Evolutionary conservation across 2,113 vertebrate genomes (phyloP), one percentile per base, ranked within the genome.

Genomic region (Apodemus sylvaticus): DNA sequence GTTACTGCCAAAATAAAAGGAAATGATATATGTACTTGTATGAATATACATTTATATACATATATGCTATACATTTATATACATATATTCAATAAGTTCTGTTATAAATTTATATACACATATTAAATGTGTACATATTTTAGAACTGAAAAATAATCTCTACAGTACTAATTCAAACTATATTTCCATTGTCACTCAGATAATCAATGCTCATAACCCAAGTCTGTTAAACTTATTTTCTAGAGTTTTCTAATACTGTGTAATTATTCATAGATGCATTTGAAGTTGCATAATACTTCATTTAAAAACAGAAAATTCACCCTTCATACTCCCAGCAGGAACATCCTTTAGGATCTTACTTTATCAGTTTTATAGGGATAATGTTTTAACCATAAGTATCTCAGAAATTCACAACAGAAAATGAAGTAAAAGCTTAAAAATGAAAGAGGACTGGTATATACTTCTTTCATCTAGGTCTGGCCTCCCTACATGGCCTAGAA

Each of bases 1-100:
- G 34, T 14, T 96, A 16, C 60, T 93, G 87, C 78, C 83, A 97
- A 94, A 92, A 78, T 93, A 64, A 85, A 78, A 68, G 34, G 11
- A 60, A 85, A 31, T 64, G n/a, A 81, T 10, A 34, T 9, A 29
- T 17, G 36, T 62, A 83, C 3, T 6, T 24, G 11, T n/a, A 6
- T 62, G 55, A 60, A 60, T 83, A 83, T 42, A 42, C n/a, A 82
- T 60, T 39, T 36, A 58, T n/a, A 42, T 7, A 7, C 22, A 45
- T 45, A 45, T 76, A 24, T 45, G 7, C 42, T 58, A 58, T 58
- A 58, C 55, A 60, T 60, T 26, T 36, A 81, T 24, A 73, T 7
- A 7, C 20, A 60, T 11, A 45, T 29, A 29, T 76, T 9, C 45
- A 48, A 48, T 48, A 48, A 5, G 45, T 48, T 48, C 45, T 48